Evolutionary conservation across 2,888 invertebrate species (phyloP), one percentile per base, ranked within the genome.

Genomic region (Drosophila vallismaia): DNA sequence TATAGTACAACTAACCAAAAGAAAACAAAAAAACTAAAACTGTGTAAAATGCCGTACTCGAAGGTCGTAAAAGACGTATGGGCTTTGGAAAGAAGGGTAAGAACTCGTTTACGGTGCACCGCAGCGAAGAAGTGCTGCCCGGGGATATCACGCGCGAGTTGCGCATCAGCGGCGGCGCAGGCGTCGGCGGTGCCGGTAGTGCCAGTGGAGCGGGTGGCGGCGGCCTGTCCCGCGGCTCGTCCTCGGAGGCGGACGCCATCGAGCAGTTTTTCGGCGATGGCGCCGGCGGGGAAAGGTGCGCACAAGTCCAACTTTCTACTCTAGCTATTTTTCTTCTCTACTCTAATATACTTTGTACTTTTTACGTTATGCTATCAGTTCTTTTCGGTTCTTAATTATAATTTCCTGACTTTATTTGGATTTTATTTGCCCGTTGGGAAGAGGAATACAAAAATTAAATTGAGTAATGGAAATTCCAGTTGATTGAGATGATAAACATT

Each of bases 71-170:
- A 94, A 94, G 97, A 93, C 95, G 97, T 93, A 96, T 97, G 95
- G 97, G 97, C 93, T 97, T 97, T 93, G 97, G 97, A 93, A 96
- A 96, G 93, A 96, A 96, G 93, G 97, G 97, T 92, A 97, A 97
- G 94, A 97, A 96, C 93, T 97, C 97, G 92, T 97, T 98, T 94
- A 97, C 97, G 93, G 97, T 99, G 92, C 98, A 98, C 94, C 96
- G 99, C 93, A 98, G 98, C 92, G 99, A 99, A 93, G 99, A 99
- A 93, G 97, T 99, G 91, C 95, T 96, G 89, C 98, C 98, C 80
- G 96, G 96, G 89, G 82, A 83, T 83, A 83, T 83, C 55, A 85
- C 85, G 70, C 87, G 82, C 14, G 97, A 97, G 92, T 88, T 92
- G 89, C 92, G 93, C 89, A 73, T 66, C 31, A 77, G 53, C 69